These are phyloP conservation scores for Lasioglossum figueresi DNA, from an alignment of 2,888 invertebrate genomes.

Conservation along the genomic window DNA sequence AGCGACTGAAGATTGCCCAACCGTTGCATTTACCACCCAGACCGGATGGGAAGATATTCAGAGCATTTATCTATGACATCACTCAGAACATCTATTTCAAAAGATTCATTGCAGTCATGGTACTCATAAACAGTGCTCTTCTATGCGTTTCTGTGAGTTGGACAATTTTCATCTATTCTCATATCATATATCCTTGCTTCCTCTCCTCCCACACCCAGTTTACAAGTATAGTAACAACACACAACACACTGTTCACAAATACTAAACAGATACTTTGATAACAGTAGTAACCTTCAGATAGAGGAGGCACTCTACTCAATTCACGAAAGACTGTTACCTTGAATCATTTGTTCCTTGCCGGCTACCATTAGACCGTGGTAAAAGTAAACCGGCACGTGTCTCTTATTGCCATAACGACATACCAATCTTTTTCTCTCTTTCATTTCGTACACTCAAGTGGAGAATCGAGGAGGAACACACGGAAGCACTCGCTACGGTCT, in stretches of 20 bases:
- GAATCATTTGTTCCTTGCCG: conserved; percentile 69
- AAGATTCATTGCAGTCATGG: conserved; percentile 96
- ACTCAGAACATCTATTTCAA: conserved; percentile 98
- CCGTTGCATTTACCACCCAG: conserved; percentile 98
- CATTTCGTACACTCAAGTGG: conserved; percentile 87
- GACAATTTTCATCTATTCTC: conserved; percentile 21
- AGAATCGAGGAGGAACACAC: conserved; percentile 92
- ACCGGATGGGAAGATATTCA: conserved; percentile 95
- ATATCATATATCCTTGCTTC: not conserved
- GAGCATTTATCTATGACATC: conserved; percentile 98
- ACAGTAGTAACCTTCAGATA: conserved; percentile 17
- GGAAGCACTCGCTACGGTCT: conserved; percentile 92
- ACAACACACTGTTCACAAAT: conserved; percentile 27
- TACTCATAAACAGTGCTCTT: conserved; percentile 96
- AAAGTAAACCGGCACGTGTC: conserved; percentile 58
- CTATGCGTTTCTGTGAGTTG: conserved; percentile 93
- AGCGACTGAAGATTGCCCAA: conserved; percentile 99
- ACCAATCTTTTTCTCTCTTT: conserved; percentile 69
- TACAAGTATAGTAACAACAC: conserved; percentile 24
- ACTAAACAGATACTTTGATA: conserved; percentile 16
- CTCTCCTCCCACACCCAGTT: not conserved
- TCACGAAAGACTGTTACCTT: conserved; percentile 63
- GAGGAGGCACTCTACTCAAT: conserved; percentile 25
- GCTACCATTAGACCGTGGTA: conserved; percentile 69
- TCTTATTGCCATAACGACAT: conserved; percentile 42